Percentiles rank a stretch among this genome's conserved stretches.
Conservation (phyloP, 1,140 invertebrate species). For the Mizuhopecten yessoensis region DNA sequence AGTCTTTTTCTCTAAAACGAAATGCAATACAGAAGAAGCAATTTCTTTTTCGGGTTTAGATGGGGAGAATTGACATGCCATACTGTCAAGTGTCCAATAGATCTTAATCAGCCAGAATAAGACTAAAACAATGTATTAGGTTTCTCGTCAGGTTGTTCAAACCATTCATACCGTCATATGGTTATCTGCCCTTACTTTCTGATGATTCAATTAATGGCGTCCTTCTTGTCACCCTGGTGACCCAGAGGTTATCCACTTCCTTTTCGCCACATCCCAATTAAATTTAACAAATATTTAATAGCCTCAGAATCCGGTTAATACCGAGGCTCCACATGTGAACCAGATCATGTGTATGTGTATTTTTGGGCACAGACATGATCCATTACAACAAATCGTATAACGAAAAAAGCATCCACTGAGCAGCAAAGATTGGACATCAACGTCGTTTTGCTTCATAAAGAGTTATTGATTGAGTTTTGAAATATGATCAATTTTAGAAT, state of each 20-base stretch:
- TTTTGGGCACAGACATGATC: no score
- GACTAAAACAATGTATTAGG: neutral
- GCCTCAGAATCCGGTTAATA: neutral
- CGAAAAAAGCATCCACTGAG: no score
- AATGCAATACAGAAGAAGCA: neutral
- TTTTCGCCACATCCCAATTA: slow-evolving; percentile 26
- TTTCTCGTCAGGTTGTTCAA: neutral
- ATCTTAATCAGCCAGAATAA: neutral
- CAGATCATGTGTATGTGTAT: neutral
- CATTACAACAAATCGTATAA: no score
- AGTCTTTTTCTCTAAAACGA: neutral
- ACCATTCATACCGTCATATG: neutral
- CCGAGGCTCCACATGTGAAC: neutral
- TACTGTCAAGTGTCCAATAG: neutral
- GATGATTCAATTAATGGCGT: slow-evolving; percentile 27
- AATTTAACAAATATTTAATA: slow-evolving; percentile 35
- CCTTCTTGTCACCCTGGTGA: neutral
- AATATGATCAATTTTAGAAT: no score
- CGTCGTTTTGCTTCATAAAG: no score
- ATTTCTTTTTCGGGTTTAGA: neutral
- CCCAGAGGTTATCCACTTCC: slow-evolving; percentile 13
- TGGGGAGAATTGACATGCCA: neutral
- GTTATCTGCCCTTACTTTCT: neutral
- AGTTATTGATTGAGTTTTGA: no score
- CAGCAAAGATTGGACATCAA: no score